A percentile compares a stretch with the other conserved stretches of the same genome.
Evolutionary conservation across 2,888 invertebrate species (phyloP).

Genomic region (Lottia gigantea): DNA sequence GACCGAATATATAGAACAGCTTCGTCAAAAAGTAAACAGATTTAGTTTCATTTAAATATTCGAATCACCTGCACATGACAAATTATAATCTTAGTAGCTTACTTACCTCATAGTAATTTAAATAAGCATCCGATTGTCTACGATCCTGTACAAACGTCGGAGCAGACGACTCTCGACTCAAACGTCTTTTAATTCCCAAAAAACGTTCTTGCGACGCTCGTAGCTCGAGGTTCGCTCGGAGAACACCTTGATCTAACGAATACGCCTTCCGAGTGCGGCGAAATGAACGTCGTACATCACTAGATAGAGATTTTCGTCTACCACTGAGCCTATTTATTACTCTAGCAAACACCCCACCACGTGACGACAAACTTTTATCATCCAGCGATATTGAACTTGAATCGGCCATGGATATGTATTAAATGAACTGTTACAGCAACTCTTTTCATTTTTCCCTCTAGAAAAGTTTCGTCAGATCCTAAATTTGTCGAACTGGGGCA

Average conservation of each 20-base stretch:
- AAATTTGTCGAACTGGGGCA: not conserved
- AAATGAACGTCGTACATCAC: not conserved
- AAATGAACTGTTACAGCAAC: not conserved
- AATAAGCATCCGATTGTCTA: not conserved
- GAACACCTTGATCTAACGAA: not conserved
- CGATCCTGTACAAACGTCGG: not conserved
- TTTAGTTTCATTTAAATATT: not conserved
- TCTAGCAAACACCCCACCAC: not conserved
- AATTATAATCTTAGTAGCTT: not conserved
- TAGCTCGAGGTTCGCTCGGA: not conserved
- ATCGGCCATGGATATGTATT: not conserved
- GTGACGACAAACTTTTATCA: slow-evolving; percentile 4
- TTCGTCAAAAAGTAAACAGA: too few relatives aligned
- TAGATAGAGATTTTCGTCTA: not conserved
- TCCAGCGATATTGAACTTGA: not conserved
- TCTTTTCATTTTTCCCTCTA: not conserved
- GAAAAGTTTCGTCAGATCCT: slow-evolving; percentile 1
- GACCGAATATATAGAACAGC: too few relatives aligned
- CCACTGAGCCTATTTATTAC: not conserved
- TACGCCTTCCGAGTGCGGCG: not conserved
- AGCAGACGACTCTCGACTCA: not conserved
- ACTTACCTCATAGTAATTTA: not conserved
- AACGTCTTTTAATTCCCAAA: not conserved
- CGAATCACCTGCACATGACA: too few relatives aligned
- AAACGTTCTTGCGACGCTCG: not conserved